phyloP scores from a whole-genome alignment of 2,797 vertebrate genomes.

The Cyprinodon diabolis region DNA sequence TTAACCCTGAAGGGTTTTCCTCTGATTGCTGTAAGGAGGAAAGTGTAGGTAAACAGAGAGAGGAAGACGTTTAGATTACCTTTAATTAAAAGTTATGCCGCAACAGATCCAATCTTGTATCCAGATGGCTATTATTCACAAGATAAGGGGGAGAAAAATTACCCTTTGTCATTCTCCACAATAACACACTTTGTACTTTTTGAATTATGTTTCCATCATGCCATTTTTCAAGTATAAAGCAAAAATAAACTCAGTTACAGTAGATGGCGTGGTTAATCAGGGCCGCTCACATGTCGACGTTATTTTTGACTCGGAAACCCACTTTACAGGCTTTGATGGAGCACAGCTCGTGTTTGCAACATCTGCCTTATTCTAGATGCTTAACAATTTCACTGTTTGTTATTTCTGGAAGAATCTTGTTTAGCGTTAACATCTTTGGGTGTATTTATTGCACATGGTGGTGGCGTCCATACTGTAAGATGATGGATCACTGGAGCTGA shows the following conservation, averaged over 20 bases:
- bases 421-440: slow-evolving; percentile 80
- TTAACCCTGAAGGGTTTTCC: slow-evolving; percentile 74
- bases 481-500: slow-evolving; percentile 98
- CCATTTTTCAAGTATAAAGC: slow-evolving; percentile 71
- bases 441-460: slow-evolving; percentile 81
- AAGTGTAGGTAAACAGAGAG: slow-evolving; percentile 70
- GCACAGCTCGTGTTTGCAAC: slow-evolving; percentile 86
- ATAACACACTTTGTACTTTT: slow-evolving; percentile 75
- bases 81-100: slow-evolving; percentile 72
- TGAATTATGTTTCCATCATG: slow-evolving; percentile 61
- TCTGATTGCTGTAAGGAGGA: slow-evolving; percentile 60
- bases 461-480: slow-evolving; percentile 83
- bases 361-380: slow-evolving; percentile 73
- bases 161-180: slow-evolving; percentile 61
- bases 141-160: slow-evolving; percentile 63
- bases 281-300: slow-evolving; percentile 68
- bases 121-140: slow-evolving; percentile 63
- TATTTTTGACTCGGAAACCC: slow-evolving; percentile 71
- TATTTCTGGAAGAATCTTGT: slow-evolving; percentile 81
- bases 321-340: slow-evolving; percentile 87
- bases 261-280: slow-evolving; percentile 66
- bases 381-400: slow-evolving; percentile 76
- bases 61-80: slow-evolving; percentile 58
- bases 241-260: slow-evolving; percentile 69
- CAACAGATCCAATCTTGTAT: slow-evolving; percentile 50